These are phyloP conservation scores for Lasioglossum leucozonium DNA, from an alignment of 2,888 invertebrate genomes.

Conservation along the genomic window DNA sequence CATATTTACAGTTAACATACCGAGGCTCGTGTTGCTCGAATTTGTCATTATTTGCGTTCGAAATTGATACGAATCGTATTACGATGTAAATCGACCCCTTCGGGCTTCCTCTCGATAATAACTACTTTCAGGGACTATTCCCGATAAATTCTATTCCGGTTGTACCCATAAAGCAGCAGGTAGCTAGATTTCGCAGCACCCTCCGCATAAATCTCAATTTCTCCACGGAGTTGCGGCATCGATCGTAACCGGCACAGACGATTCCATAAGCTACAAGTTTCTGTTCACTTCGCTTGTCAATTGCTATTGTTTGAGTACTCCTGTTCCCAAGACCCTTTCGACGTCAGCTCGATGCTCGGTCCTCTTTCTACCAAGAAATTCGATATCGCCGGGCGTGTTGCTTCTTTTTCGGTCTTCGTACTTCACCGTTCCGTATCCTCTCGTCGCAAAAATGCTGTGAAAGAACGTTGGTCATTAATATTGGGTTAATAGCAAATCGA, in stretches of 20 bases:
- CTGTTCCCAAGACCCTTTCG: slow-evolving; percentile 14
- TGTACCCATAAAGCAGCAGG: slow-evolving; percentile 39
- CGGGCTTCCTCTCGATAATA: slow-evolving; percentile 33
- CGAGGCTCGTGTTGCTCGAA: not conserved
- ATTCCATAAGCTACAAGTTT: slow-evolving; percentile 29
- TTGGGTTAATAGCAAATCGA: not conserved
- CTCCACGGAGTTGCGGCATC: slow-evolving; percentile 25
- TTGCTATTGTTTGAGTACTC: slow-evolving; percentile 46
- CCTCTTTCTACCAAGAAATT: slow-evolving; percentile 25
- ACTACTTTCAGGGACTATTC: slow-evolving; percentile 34
- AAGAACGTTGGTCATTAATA: not conserved
- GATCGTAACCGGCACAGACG: slow-evolving; percentile 34
- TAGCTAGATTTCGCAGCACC: slow-evolving; percentile 27
- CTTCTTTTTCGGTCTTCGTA: slow-evolving; percentile 16
- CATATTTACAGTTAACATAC: not conserved
- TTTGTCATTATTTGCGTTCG: slow-evolving; percentile 11
- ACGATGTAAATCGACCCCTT: slow-evolving; percentile 23
- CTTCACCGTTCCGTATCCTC: not conserved
- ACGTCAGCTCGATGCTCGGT: slow-evolving; percentile 10
- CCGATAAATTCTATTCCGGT: slow-evolving; percentile 37
- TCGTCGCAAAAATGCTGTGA: not conserved
- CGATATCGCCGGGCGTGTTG: slow-evolving; percentile 15
- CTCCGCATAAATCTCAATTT: slow-evolving; percentile 67
- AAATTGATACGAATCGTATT: slow-evolving; percentile 32
- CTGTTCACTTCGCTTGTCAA: slow-evolving; percentile 46